Evolutionary conservation across 2,797 vertebrate species (phyloP).

Genomic region (Sylvilagus floridanus): DNA sequence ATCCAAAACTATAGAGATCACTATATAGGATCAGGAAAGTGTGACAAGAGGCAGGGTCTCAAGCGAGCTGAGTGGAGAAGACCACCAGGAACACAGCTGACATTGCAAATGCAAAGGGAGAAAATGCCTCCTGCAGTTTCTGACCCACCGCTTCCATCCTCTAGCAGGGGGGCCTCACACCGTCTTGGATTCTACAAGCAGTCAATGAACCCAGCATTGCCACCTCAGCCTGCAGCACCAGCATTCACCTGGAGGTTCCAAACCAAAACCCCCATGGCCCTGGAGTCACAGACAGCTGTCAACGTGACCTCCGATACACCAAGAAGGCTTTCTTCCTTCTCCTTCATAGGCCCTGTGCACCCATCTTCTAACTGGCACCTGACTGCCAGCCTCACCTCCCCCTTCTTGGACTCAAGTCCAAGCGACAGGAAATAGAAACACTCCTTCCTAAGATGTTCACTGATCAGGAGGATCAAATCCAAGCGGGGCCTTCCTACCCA

Average conservation of each 20-base stretch:
- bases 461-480: not conserved
- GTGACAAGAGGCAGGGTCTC: not conserved
- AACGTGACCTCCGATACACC: not conserved
- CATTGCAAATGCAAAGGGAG: not conserved
- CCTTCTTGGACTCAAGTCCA: not conserved
- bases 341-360: not conserved
- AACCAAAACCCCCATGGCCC: rapidly evolving
- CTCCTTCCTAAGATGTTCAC: not conserved
- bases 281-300: not conserved
- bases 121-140: not conserved
- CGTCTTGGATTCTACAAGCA: not conserved
- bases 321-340: not conserved
- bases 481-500: not conserved
- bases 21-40: not conserved
- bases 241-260: too few relatives aligned
- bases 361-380: not conserved
- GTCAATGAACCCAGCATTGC: not conserved
- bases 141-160: not conserved
- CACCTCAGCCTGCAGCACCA: too few relatives aligned
- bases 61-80: too few relatives aligned
- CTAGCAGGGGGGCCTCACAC: too few relatives aligned
- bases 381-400: not conserved
- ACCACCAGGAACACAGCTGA: rapidly evolving
- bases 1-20: not conserved
- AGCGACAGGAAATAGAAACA: not conserved